Evolutionary conservation across 2,797 vertebrate genomes (phyloP).

Genomic region (Nasua narica): DNA sequence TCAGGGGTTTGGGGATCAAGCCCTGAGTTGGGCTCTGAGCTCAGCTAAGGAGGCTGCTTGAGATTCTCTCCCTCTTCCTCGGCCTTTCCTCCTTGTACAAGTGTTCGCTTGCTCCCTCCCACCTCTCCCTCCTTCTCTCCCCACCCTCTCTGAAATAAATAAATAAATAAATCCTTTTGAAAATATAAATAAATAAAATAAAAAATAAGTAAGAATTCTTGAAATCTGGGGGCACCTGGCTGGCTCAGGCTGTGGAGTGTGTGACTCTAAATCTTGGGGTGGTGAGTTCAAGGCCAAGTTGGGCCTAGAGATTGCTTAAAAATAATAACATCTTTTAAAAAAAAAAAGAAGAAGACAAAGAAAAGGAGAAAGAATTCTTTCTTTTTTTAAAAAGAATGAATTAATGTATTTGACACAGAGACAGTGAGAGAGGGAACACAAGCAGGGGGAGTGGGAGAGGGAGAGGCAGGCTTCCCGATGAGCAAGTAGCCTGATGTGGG

Average conservation of each 20-base stretch:
- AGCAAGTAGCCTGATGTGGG: no score
- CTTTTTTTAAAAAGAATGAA: no score
- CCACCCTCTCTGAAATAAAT: no score
- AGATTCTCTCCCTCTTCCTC: neutral
- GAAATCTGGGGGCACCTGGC: neutral
- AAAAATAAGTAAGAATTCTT: neutral
- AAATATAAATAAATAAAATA: neutral
- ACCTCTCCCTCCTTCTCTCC: no score
- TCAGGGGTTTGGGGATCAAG: neutral
- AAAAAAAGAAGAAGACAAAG: no score
- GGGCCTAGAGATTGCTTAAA: neutral
- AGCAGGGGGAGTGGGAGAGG: no score
- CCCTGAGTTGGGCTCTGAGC: neutral
- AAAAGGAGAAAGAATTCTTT: neutral
- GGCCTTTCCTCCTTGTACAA: no score
- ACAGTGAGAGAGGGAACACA: no score
- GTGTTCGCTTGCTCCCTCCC: neutral
- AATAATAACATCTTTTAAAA: neutral
- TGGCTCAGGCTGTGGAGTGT: neutral
- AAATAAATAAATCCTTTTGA: neutral
- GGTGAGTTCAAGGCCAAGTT: neutral
- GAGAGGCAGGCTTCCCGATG: no score
- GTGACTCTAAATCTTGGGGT: neutral
- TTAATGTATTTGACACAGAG: no score
- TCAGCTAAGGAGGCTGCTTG: neutral